phyloP scores from a whole-genome alignment of 2,113 vertebrate species.

The Lonchura striata region DNA sequence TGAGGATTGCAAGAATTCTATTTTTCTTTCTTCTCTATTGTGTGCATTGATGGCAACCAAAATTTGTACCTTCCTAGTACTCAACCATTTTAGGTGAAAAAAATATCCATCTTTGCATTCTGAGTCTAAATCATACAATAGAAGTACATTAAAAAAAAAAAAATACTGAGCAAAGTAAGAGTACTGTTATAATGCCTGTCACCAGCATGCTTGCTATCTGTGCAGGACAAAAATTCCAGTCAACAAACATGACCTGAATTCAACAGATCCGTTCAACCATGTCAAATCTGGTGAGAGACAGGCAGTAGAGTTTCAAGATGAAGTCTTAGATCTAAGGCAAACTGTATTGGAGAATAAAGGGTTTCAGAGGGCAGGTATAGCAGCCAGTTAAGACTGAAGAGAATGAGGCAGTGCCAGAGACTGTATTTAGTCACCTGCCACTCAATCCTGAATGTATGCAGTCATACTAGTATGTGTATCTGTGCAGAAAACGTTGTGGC shows the following conservation, averaged over 20 bases:
- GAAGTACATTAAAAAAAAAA: neutral
- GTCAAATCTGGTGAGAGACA: neutral
- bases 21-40: neutral
- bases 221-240: neutral
- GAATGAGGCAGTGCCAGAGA: neutral
- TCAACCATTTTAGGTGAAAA: neutral
- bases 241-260: neutral
- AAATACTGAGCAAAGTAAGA: neutral
- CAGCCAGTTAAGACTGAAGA: neutral
- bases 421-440: neutral
- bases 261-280: neutral
- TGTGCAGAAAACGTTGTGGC: neutral
- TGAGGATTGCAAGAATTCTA: neutral
- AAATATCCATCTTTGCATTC: neutral
- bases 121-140: neutral
- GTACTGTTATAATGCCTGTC: neutral
- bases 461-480: neutral
- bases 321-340: neutral
- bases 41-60: neutral
- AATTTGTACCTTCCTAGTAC: neutral
- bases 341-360: neutral
- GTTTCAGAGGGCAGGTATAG: neutral
- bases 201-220: neutral
- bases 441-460: neutral
- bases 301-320: neutral